Evolutionary conservation across 2,113 vertebrate genomes (phyloP), one percentile per base, ranked within the genome.

Genomic region (Corythornis madagascariensis): DNA sequence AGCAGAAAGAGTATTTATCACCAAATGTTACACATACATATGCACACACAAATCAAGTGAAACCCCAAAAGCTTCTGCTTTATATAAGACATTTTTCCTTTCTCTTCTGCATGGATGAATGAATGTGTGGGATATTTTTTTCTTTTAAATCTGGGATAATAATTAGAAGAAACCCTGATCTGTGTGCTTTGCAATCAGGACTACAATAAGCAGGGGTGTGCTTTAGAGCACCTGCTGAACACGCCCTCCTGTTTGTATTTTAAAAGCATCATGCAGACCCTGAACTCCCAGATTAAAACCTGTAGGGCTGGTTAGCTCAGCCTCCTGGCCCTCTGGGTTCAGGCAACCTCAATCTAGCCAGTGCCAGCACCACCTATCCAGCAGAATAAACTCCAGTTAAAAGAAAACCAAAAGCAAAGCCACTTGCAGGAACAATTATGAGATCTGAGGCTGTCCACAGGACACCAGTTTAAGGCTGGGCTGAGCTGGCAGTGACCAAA

Each of bases 371-470:
- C 14, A 11, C 35, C 35, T 12, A 18, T 24, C 16, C 45, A 55
- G 53, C 52, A 92, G 61, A 88, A 80, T 31, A 80, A 92, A 45
- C 7, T 83, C n/a, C 63, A 35, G 0, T 12, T 52, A 40, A 42
- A 57, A 65, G 78, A 73, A 29, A 38, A 38, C 38, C 25, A 79
- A 64, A 76, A n/a, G 53, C 38, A 55, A 89, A 83, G 67, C 48
- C 13, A 18, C n/a, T 70, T 0, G 0, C n/a, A 33, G 69, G 38
- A 92, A 11, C 0, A 0, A 52, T 31, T 24, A 83, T 9, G 35
- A 77, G 60, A 61, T 86, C 47, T 48, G 60, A 86, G n/a, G 40
- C 74, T 3, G 3, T 31, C n/a, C 42, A 40, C 33, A 77, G 29
- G 35, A 67, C 47, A 60, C 17, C 24, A 11, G 45, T 60, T 83